Evolutionary conservation across 1,140 invertebrate species (phyloP), one percentile per base, ranked within the genome.

Genomic region (Frieseomelitta varia): DNA sequence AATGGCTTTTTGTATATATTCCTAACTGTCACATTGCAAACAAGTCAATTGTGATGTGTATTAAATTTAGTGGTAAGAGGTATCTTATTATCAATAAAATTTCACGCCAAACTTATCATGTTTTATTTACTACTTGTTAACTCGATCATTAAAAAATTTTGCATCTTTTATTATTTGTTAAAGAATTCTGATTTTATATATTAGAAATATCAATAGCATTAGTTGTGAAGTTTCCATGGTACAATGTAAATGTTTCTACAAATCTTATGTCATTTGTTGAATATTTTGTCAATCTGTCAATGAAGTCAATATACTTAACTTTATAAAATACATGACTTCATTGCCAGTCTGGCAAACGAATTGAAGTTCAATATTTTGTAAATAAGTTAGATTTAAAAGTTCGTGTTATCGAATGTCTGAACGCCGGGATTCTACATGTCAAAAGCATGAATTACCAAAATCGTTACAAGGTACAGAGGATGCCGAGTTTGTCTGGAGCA

Each of bases 1-100:
- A 90, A 80, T 92, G 91, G 93, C 91, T 94, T 94, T 94, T 94
- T 94, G 93, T 94, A 94, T 94, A 94, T 95, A 94, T 94, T 92
- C 91, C 90, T 91, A 88, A 91, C 67, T 82, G 74, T 90, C 93
- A 91, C 88, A 91, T 90, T 92, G 91, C 86, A 87, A 92, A 90
- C 86, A 91, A 91, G 90, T n/a, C 92, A 92, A 61, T 24, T 92
- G 91, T 93, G 91, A 94, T 93, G 92, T 94, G 93, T 94, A 94
- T 93, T 92, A 93, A 93, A 92, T 91, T 92, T 93, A 94, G 91
- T 73, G 88, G 84, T 94, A 94, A 94, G 93, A 80, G 77, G 72
- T 83, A 87, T 93, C 87, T 91, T 90, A 92, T 91, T 92, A 92
- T 93, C 90, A 94, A 94, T 93, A 93, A 93, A 93, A 90, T 58